A percentile compares a stretch with the other conserved stretches of the same genome.
Evolutionary conservation across 2,888 invertebrate genomes (phyloP).

Genomic region (Apeira syringaria): DNA sequence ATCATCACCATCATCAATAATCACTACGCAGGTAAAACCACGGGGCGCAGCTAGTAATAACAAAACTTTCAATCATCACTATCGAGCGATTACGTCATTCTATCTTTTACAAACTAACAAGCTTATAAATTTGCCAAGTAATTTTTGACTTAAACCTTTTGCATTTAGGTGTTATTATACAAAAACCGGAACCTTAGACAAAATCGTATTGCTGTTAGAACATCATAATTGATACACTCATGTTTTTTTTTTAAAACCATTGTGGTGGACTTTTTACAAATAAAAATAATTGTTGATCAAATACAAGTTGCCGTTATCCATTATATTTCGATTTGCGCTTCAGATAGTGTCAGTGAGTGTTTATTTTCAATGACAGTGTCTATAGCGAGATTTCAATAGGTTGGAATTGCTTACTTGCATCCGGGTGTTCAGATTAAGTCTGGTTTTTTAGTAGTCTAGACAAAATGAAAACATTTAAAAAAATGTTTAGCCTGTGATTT

Average conservation of each 20-base stretch:
- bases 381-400: not conserved
- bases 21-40: no score
- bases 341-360: constrained; percentile 35
- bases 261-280: constrained; percentile 39
- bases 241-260: constrained; percentile 48
- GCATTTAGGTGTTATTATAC: constrained; percentile 1
- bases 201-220: constrained; percentile 23
- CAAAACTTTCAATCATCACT: no score
- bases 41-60: no score
- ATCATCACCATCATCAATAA: no score
- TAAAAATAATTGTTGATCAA: constrained; percentile 60
- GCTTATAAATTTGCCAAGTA: no score
- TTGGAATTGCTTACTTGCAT: constrained; percentile 1
- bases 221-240: constrained; percentile 54
- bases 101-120: no score
- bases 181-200: no score
- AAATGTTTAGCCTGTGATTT: no score
- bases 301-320: constrained; percentile 58
- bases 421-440: not conserved
- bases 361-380: constrained; percentile 21
- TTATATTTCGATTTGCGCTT: constrained; percentile 52
- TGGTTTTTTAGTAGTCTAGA: not conserved
- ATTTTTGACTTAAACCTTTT: constrained; percentile 5
- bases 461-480: no score
- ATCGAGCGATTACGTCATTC: no score